Base-by-base conservation (phyloP, 2,888 invertebrate species). In the Drosophila quasianomalipes region DNA sequence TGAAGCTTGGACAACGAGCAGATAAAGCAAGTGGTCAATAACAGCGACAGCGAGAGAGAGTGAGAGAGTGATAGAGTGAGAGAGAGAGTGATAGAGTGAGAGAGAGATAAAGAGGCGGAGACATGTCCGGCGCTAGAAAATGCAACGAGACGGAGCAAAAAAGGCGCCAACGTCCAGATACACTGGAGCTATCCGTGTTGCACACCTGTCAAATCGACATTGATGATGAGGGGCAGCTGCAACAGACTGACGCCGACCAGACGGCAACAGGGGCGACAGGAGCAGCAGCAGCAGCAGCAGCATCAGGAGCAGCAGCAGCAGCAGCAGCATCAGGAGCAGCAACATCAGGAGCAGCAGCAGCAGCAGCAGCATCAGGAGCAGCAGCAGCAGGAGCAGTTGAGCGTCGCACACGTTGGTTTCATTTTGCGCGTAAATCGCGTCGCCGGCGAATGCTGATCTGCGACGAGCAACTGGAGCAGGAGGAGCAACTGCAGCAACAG, bases 171-270 rank as follows among this genome's bases (percentile, higher is more conserved):
- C 89, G 92, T 67, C 92, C 93, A 67, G 93, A 93, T 78, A 91
- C 92, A 63, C 83, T 94, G 90, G 95, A 95, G 91, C 88, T 95
- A 91, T 94, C 94, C 88, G 94, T 94, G 83, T 94, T 95, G 76
- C 94, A 94, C 81, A 47, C 30, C 92, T 93, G 78, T 91, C 93
- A 78, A 61, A 60, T 19, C 92, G 35, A 39, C 64, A 26, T 14
- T 9, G 57, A 41, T 9, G 41, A 58, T 22, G 58, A 44, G n/a
- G 7, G 7, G 41, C 4, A 52, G 22, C 19, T 47, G 47, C 47
- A 4, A 9, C 47, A 47, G 47, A 9, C 47, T 16, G 26, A 26
- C 10, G 37, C 26, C 55, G 19, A 53, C 1, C 28, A 14, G 28
- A 16, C 28, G 7, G 37, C 22, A 61, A 12, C 66, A 30, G 47